phyloP scores from a whole-genome alignment of 2,113 vertebrate genomes.

The Phainopepla nitens region DNA sequence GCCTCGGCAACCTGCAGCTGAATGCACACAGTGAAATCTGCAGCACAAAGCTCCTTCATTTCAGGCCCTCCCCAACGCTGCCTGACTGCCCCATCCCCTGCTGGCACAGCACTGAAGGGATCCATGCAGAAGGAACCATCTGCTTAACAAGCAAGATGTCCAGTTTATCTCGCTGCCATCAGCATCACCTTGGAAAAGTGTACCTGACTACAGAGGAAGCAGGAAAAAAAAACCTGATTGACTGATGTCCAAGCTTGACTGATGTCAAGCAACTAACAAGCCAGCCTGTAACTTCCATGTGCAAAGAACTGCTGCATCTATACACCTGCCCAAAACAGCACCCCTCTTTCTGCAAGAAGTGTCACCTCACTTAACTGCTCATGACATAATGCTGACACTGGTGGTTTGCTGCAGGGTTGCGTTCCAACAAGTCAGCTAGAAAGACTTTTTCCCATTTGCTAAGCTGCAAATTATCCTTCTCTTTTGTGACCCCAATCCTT shows the following conservation, averaged over 20 bases:
- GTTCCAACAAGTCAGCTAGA: conserved; percentile 22
- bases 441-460: not conserved
- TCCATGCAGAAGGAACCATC: not conserved
- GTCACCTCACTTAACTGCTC: not conserved
- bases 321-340: not conserved
- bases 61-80: not conserved
- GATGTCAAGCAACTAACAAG: not conserved
- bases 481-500: conserved; percentile 4
- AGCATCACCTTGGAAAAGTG: not conserved
- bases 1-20: not conserved
- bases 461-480: conserved; percentile 3
- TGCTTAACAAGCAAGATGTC: not conserved
- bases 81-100: not conserved
- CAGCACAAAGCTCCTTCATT: not conserved
- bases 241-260: not conserved
- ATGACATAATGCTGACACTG: not conserved
- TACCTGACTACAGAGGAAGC: not conserved
- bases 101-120: not conserved
- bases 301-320: not conserved
- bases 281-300: not conserved
- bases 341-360: not conserved
- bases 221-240: not conserved
- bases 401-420: not conserved
- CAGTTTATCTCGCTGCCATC: not conserved
- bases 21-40: not conserved